phyloP scores from a whole-genome alignment of 2,888 invertebrate genomes.

The Halictus quadricinctus region DNA sequence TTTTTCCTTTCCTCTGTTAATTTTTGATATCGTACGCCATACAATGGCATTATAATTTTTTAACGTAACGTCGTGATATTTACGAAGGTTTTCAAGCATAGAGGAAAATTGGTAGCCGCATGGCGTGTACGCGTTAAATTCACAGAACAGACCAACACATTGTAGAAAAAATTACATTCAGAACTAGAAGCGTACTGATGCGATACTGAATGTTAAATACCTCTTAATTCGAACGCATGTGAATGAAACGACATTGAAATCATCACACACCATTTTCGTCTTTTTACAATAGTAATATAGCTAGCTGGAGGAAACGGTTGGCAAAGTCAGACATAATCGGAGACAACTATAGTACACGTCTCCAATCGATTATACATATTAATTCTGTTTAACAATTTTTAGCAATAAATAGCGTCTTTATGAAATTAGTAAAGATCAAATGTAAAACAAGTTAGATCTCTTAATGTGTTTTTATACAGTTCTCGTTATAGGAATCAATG shows the following conservation, averaged over 20 bases:
- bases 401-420: conserved; percentile 15
- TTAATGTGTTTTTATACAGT: conserved; percentile 12
- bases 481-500: conserved; percentile 16
- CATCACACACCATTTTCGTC: conserved; percentile 5
- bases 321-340: conserved; percentile 8
- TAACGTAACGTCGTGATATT: conserved; percentile 58
- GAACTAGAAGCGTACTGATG: conserved; percentile 65
- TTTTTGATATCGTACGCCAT: conserved; percentile 63
- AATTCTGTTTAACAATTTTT: conserved; percentile 7
- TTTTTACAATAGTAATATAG: conserved; percentile 15
- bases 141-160: conserved; percentile 61
- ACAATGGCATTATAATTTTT: conserved; percentile 61
- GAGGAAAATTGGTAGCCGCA: conserved; percentile 54
- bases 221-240: conserved; percentile 42
- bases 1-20: conserved; percentile 40
- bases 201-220: conserved; percentile 72
- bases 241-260: conserved; percentile 17
- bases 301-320: conserved; percentile 21
- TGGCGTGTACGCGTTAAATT: conserved; percentile 51
- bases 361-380: conserved; percentile 16
- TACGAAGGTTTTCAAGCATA: conserved; percentile 52
- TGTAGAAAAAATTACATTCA: conserved; percentile 75
- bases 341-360: conserved; percentile 16
- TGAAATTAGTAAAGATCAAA: conserved; percentile 25
- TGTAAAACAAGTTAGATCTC: conserved; percentile 18